Percentiles rank a stretch among this genome's conserved stretches.
Conservation (phyloP, 2,797 vertebrate genomes). For the Stomatorhinus walkeri region DNA sequence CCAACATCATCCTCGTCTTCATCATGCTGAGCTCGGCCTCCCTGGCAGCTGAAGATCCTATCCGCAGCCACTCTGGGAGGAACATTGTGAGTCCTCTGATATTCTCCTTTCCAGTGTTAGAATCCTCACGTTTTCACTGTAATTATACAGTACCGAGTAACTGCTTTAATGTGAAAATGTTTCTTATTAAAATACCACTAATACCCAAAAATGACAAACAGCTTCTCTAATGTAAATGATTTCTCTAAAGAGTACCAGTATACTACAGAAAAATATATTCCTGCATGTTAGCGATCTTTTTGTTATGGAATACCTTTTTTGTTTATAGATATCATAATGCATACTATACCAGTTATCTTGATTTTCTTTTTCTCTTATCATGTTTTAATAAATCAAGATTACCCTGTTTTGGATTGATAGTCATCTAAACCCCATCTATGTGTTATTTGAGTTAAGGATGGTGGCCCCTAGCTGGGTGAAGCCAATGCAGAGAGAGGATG, state of each 20-base stretch:
- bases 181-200: not conserved
- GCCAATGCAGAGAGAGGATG: not conserved
- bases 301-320: not conserved
- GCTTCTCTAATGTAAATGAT: not conserved
- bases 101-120: not conserved
- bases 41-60: slow-evolving; percentile 91
- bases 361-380: not conserved
- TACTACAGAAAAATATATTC: not conserved
- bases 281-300: not conserved
- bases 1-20: slow-evolving; percentile 96
- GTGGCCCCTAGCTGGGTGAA: not conserved
- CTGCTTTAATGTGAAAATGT: not conserved
- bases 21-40: slow-evolving; percentile 98
- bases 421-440: not conserved
- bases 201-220: not conserved
- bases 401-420: not conserved
- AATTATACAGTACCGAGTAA: not conserved
- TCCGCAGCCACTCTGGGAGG: slow-evolving; percentile 86
- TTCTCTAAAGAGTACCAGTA: not conserved
- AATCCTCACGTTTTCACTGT: not conserved
- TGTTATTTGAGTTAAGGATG: not conserved
- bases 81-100: slow-evolving; percentile 74
- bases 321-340: not conserved
- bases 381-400: not conserved
- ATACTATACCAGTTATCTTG: not conserved